Evolutionary conservation across 2,888 invertebrate genomes (phyloP).

Genomic region (Troides oblongomaculatus): DNA sequence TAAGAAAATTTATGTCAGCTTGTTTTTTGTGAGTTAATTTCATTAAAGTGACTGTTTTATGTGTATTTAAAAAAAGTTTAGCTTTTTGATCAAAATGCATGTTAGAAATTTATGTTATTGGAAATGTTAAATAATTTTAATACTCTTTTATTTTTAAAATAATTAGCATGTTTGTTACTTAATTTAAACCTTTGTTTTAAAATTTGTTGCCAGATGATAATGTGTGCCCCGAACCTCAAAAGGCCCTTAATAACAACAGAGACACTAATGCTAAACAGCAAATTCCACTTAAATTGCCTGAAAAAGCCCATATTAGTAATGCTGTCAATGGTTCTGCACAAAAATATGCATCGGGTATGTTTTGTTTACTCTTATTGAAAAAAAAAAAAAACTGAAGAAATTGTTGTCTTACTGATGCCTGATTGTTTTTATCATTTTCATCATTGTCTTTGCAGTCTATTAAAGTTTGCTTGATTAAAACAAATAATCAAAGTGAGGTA

Average conservation of each 20-base stretch:
- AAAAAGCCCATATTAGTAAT: slow-evolving; percentile 58
- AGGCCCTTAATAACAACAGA: slow-evolving; percentile 64
- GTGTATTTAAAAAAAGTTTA: not conserved
- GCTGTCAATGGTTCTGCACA: slow-evolving; percentile 69
- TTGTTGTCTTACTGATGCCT: no score
- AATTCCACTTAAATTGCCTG: slow-evolving; percentile 60
- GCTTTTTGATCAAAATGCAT: not conserved
- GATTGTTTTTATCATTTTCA: no score
- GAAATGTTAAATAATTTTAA: not conserved
- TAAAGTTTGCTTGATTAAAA: no score
- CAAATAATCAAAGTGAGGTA: no score
- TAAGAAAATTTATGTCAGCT: not conserved
- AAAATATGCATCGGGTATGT: slow-evolving; percentile 72
- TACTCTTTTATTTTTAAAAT: not conserved
- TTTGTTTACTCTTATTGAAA: slow-evolving; percentile 34
- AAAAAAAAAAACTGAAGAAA: not conserved
- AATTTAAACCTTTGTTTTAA: slow-evolving; percentile 26
- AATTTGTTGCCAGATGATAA: slow-evolving; percentile 74
- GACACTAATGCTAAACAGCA: slow-evolving; percentile 53
- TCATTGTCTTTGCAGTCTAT: no score
- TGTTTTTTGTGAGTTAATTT: not conserved
- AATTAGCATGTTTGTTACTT: not conserved
- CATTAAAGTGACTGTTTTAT: not conserved
- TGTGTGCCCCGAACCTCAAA: slow-evolving; percentile 72
- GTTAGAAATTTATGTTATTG: not conserved